Percentiles rank a stretch among this genome's conserved stretches.
These are phyloP conservation scores for Chondrilla cf. caribensis DNA, from an alignment of 37 sponge, comb jelly and placozoan species.

Conservation along the genomic window DNA sequence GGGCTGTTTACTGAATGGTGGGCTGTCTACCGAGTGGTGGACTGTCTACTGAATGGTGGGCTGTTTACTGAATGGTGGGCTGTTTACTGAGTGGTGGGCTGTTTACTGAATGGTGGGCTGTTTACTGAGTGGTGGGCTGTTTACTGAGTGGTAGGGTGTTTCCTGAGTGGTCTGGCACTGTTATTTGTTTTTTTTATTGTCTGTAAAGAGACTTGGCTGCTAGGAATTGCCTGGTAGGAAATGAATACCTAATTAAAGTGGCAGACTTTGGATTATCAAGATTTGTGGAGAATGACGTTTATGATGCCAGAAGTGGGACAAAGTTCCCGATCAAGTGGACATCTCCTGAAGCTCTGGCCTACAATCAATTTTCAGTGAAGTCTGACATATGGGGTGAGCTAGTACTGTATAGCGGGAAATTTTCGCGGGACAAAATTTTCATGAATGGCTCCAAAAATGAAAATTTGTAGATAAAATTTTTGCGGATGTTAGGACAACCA, in stretches of 20 bases:
- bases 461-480: too few species aligned
- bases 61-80: too few species aligned
- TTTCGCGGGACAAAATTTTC: too few species aligned
- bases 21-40: too few species aligned
- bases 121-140: too few species aligned
- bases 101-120: too few species aligned
- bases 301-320: slow-evolving; percentile 90
- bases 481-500: too few species aligned
- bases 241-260: slow-evolving; percentile 83
- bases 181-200: background rate
- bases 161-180: background rate
- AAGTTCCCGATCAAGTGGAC: slow-evolving; percentile 99
- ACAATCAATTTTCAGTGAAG: slow-evolving; percentile 91
- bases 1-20: too few species aligned
- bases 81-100: too few species aligned
- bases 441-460: too few species aligned
- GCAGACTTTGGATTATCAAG: slow-evolving; percentile 98
- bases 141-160: too few species aligned
- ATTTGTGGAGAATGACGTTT: slow-evolving; percentile 83
- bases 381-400: slow-evolving; percentile 97
- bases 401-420: background rate
- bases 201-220: slow-evolving; percentile 89
- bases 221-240: slow-evolving; percentile 94
- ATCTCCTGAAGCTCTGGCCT: slow-evolving; percentile 96
- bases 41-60: too few species aligned